Conservation (phyloP, 2,797 vertebrate species). For the Hozukius guyotensis region DNA sequence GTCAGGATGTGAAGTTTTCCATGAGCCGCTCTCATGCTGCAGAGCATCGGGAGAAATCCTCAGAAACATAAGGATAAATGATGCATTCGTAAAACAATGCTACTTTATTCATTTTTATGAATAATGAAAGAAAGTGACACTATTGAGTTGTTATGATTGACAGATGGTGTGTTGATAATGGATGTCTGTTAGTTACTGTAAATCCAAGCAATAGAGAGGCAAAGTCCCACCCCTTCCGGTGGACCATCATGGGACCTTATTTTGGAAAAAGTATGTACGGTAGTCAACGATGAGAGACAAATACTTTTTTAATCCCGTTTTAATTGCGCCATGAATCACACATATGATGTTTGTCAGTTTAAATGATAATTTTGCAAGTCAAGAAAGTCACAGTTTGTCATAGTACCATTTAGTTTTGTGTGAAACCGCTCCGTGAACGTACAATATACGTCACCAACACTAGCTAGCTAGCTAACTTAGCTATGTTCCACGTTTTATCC, state of each 20-base stretch:
- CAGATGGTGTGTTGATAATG: not conserved
- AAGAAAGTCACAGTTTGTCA: too few relatives aligned
- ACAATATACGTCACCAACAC: too few relatives aligned
- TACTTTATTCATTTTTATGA: slow-evolving; percentile 19
- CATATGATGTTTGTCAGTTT: too few relatives aligned
- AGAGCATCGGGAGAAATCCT: not conserved
- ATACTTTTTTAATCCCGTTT: too few relatives aligned
- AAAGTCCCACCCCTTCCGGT: not conserved
- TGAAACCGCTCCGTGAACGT: too few relatives aligned
- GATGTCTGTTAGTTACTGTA: not conserved
- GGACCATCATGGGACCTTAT: not conserved
- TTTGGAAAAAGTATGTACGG: not conserved
- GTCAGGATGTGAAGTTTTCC: slow-evolving; percentile 19
- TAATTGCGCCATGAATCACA: too few relatives aligned
- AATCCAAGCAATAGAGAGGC: not conserved
- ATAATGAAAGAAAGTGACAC: not conserved
- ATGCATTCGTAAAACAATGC: not conserved
- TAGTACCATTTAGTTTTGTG: too few relatives aligned
- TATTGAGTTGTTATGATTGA: not conserved
- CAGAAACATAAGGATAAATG: not conserved
- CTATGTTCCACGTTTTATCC: too few relatives aligned
- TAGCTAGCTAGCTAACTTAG: too few relatives aligned
- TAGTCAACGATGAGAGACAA: not conserved
- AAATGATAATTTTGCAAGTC: too few relatives aligned
- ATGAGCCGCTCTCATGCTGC: not conserved